Conservation (phyloP, 2,797 vertebrate genomes). For the Rhynchonycteris naso region DNA sequence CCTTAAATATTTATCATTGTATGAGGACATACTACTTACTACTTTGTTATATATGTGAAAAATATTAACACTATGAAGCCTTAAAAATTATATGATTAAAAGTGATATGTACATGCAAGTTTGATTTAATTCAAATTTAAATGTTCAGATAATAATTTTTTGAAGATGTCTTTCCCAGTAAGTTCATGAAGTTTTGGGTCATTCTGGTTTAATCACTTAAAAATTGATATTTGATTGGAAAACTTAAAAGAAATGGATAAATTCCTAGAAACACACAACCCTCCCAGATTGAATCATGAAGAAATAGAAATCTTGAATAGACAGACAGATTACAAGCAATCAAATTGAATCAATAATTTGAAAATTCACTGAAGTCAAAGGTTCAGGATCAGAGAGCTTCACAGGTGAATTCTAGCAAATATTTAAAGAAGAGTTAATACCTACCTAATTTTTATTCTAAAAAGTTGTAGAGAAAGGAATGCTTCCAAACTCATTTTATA, state of each 20-base stretch:
- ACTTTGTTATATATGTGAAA: neutral
- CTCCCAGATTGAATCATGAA: neutral
- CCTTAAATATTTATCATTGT: neutral
- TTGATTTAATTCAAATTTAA: conserved; percentile 42
- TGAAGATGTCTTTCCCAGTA: neutral
- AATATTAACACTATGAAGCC: neutral
- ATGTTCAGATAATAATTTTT: neutral
- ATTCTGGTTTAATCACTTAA: neutral
- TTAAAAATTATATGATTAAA: neutral
- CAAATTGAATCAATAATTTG: neutral
- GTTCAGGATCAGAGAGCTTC: no score
- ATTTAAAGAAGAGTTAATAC: no score
- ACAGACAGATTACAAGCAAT: neutral
- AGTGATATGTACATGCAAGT: neutral
- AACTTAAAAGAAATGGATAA: neutral
- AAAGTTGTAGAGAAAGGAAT: neutral
- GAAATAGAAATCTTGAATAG: neutral
- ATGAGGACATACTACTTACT: neutral
- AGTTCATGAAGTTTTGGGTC: neutral
- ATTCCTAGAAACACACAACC: neutral
- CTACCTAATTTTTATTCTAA: neutral
- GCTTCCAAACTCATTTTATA: neutral
- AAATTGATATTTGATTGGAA: neutral
- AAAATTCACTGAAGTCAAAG: neutral
- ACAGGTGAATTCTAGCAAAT: no score